Evolutionary conservation across 2,797 vertebrate genomes (phyloP).

Genomic region (Muraenolepis orangiensis): DNA sequence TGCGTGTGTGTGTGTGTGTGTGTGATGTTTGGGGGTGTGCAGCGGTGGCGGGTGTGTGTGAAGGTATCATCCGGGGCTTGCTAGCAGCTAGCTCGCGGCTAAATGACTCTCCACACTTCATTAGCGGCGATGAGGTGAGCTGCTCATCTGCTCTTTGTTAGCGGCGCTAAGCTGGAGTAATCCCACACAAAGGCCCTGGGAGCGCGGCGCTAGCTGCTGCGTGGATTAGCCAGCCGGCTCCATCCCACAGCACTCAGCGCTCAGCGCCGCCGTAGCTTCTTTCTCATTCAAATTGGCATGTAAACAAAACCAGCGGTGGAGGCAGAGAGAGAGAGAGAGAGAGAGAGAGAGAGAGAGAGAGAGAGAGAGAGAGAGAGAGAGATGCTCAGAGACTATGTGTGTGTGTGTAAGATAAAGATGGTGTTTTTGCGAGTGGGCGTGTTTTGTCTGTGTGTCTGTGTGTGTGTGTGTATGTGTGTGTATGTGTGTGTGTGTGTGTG

Average conservation of each 20-base stretch:
- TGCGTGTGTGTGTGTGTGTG: conserved; percentile 2
- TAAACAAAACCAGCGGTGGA: conserved; percentile 90
- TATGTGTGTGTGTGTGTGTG: background rate
- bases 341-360: conserved; percentile 39
- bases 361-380: conserved; percentile 53
- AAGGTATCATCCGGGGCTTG: conserved; percentile 51
- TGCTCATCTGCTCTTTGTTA: conserved; percentile 99
- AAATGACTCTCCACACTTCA: conserved; percentile 99
- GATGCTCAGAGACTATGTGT: conserved; percentile 3
- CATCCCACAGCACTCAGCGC: conserved; percentile 83
- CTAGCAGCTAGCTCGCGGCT: conserved; percentile 78
- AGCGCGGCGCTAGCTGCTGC: conserved; percentile 45
- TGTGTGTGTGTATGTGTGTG: background rate
- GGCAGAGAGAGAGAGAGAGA: conserved; percentile 54
- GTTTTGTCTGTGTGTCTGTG: conserved; percentile 8
- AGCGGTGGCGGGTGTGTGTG: background rate
- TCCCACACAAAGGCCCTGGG: conserved; percentile 99
- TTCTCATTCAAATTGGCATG: conserved; percentile 99
- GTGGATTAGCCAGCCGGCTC: conserved; percentile 65
- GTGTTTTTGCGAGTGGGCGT: conserved; percentile 2
- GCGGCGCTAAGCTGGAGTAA: conserved; percentile 96
- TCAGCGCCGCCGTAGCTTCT: conserved; percentile 90
- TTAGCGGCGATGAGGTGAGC: conserved; percentile 96
- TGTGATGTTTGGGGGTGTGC: conserved; percentile 11
- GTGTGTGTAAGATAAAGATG: background rate